Conservation (phyloP, 2,113 vertebrate species). For the Pteropus alecto region DNA sequence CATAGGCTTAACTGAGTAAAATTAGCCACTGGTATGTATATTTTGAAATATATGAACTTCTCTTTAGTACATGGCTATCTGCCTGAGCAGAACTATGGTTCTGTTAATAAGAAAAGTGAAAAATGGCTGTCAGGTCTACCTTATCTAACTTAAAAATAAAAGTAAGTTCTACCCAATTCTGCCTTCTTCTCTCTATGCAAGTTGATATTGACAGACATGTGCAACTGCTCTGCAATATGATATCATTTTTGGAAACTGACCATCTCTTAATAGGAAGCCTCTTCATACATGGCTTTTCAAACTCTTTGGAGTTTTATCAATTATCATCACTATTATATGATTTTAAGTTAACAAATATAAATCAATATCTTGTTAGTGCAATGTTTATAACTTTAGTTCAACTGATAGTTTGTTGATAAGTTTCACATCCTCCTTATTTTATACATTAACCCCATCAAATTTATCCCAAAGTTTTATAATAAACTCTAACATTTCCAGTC, state of each 20-base stretch:
- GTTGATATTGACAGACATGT: neutral
- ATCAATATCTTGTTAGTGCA: neutral
- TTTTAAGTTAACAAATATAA: neutral
- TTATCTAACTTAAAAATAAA: conserved; percentile 7
- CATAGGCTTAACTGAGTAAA: neutral
- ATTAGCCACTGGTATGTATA: neutral
- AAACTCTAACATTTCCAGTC: neutral
- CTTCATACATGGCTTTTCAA: neutral
- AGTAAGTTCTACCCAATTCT: neutral
- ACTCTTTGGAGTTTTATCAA: neutral
- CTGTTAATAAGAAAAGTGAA: neutral
- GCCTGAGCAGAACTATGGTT: neutral
- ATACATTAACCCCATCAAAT: neutral
- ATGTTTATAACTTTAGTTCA: neutral
- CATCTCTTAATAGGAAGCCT: neutral
- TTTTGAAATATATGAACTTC: neutral
- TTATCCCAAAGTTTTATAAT: neutral
- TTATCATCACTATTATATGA: neutral
- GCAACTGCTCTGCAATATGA: neutral
- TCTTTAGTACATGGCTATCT: neutral
- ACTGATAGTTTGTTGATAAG: neutral
- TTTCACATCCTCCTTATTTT: neutral
- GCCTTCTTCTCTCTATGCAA: neutral
- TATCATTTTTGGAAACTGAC: neutral
- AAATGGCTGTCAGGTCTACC: neutral